A percentile compares a stretch with the other conserved stretches of the same genome.
phyloP scores from a whole-genome alignment of 1,140 invertebrate species.

The Tetramorium alpestre region DNA sequence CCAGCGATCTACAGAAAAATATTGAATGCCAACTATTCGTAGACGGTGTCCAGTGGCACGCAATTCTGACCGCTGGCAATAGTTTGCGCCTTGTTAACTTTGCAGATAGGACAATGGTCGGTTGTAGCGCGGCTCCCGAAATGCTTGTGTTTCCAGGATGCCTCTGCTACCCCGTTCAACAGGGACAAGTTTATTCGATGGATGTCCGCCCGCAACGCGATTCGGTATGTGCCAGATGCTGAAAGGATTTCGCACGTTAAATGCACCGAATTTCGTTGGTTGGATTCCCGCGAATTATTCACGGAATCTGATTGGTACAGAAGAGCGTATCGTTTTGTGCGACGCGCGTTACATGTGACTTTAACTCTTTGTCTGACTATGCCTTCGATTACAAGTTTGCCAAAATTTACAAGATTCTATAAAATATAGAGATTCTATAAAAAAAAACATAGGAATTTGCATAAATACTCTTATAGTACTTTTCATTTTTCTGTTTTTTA shows the following conservation, averaged over 20 bases:
- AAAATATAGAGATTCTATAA: neutral
- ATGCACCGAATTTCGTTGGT: conserved; percentile 18
- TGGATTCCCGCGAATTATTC: conserved; percentile 29
- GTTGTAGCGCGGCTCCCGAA: neutral
- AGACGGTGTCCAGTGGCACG: conserved; percentile 6
- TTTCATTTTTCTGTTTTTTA: neutral
- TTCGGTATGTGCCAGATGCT: conserved; percentile 35
- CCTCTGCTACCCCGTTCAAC: neutral
- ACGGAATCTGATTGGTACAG: conserved; percentile 7
- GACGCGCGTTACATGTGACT: neutral
- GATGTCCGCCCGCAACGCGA: neutral
- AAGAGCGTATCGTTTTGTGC: neutral
- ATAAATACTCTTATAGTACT: neutral
- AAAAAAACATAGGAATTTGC: neutral
- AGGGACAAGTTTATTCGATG: conserved; percentile 41
- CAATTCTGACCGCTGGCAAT: neutral
- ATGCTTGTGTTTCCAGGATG: conserved; percentile 22
- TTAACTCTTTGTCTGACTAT: neutral
- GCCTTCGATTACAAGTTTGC: neutral
- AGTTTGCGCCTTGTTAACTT: conserved; percentile 45
- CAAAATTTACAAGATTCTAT: neutral
- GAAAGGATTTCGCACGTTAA: conserved; percentile 34
- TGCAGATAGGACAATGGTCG: conserved; percentile 21
- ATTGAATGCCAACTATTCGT: conserved; percentile 43
- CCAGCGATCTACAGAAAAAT: neutral